phyloP scores from a whole-genome alignment of 2,113 vertebrate genomes.

The Cacatua alba region DNA sequence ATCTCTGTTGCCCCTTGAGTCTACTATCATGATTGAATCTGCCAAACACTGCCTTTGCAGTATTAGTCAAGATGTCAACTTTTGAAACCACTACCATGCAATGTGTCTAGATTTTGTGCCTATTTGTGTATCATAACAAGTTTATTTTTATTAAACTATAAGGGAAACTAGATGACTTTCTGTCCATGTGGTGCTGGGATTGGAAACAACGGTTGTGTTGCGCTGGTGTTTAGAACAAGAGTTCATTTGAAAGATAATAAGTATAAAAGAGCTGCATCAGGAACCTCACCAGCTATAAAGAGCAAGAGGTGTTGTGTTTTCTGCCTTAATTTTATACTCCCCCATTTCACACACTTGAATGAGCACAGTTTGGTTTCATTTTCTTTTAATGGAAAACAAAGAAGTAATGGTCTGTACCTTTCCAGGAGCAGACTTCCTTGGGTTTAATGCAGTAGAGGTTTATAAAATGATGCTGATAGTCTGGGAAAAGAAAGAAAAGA shows the following conservation, averaged over 20 bases:
- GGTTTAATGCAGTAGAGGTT: conserved; percentile 19
- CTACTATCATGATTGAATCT: conserved; percentile 10
- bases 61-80: conserved; percentile 33
- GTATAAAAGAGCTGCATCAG: conserved; percentile 14
- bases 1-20: background rate
- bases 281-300: background rate
- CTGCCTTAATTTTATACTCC: conserved; percentile 37
- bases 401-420: conserved; percentile 49
- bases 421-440: background rate
- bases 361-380: conserved; percentile 59
- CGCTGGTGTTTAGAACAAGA: background rate
- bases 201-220: background rate
- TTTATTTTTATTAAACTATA: background rate
- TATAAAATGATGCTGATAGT: background rate
- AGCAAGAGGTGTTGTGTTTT: conserved; percentile 18
- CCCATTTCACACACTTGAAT: conserved; percentile 11
- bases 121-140: background rate
- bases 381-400: conserved; percentile 60
- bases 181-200: background rate
- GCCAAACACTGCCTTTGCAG: background rate
- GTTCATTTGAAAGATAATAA: conserved; percentile 20
- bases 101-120: background rate
- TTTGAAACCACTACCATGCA: background rate
- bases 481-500: background rate
- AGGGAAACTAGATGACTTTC: background rate